A percentile compares a stretch with the other conserved stretches of the same genome.
phyloP scores from a whole-genome alignment of 2,113 vertebrate species.

The Excalfactoria chinensis region DNA sequence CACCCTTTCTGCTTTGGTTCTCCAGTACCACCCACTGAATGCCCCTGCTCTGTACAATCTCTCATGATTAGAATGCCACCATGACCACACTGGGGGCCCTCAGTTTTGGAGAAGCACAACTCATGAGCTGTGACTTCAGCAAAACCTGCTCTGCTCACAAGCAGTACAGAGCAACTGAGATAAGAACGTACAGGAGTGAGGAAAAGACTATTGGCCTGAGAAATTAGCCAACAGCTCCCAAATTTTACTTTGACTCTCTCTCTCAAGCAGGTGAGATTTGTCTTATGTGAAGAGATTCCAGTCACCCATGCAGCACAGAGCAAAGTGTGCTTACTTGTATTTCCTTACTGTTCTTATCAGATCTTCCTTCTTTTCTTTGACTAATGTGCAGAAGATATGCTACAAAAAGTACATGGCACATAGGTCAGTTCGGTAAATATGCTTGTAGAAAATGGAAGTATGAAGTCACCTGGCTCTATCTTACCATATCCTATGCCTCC shows the following conservation, averaged over 20 bases:
- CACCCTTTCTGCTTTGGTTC: neutral
- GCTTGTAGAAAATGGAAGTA: neutral
- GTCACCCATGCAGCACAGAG: accelerated
- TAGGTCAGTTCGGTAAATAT: neutral
- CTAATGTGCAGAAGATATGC: neutral
- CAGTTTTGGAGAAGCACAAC: neutral
- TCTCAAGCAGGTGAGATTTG: neutral
- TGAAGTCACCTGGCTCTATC: neutral
- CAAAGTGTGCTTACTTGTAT: neutral
- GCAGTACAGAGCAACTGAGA: neutral
- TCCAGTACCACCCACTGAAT: neutral
- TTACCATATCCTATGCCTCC: neutral
- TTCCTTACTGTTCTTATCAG: neutral
- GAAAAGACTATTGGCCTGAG: neutral
- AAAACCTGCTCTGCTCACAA: neutral
- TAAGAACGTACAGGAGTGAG: neutral
- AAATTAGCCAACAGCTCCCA: neutral
- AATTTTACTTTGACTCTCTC: neutral
- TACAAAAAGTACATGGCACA: neutral
- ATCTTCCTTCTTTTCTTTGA: neutral
- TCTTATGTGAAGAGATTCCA: accelerated
- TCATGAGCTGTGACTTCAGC: neutral
- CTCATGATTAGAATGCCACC: neutral
- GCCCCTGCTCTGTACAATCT: neutral
- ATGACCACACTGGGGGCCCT: neutral